phyloP scores from a whole-genome alignment of 2,113 vertebrate genomes.

The Notiomystis cincta region DNA sequence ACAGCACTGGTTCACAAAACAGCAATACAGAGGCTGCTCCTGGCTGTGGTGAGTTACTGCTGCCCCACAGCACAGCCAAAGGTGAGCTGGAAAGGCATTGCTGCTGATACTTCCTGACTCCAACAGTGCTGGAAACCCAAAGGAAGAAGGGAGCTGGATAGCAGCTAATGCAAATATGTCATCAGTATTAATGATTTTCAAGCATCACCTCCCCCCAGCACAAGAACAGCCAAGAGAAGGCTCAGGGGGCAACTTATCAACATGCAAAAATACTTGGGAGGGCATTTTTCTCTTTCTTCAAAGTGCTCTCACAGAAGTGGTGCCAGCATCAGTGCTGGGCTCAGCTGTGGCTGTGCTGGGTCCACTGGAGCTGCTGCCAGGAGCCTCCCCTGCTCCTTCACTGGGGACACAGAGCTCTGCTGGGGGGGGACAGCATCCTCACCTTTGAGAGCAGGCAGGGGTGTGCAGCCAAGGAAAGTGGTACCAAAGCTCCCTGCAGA shows the following conservation, averaged over 20 bases:
- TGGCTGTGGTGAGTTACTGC: neutral
- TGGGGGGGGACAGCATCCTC: neutral
- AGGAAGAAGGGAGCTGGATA: neutral
- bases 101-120: neutral
- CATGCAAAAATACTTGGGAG: neutral
- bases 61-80: neutral
- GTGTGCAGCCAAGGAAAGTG: neutral
- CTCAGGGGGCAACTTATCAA: neutral
- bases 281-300: neutral
- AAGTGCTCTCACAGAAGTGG: neutral
- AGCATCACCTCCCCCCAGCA: neutral
- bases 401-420: neutral
- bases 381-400: rapidly evolving
- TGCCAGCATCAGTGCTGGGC: neutral
- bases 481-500: neutral
- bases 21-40: neutral
- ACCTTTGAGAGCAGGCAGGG: neutral
- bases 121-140: neutral
- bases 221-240: neutral
- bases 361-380: neutral
- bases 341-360: neutral
- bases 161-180: neutral
- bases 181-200: neutral
- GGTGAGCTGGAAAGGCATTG: neutral
- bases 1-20: neutral